Conservation (phyloP, 1,140 invertebrate species). For the Cotesia vestalis region DNA sequence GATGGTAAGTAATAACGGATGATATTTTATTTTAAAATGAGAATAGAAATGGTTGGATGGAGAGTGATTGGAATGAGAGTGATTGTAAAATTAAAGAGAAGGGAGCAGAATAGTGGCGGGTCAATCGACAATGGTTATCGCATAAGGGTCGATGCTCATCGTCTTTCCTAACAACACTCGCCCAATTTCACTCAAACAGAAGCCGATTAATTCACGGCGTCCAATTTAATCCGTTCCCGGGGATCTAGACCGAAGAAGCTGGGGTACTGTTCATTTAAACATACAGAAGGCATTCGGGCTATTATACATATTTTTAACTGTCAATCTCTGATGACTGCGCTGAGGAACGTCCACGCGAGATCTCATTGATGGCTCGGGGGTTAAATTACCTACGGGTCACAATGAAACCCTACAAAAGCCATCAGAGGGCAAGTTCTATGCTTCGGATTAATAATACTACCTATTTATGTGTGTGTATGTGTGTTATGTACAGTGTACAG, state of each 20-base stretch:
- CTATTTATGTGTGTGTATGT: no score
- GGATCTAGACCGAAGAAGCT: slow-evolving; percentile 2
- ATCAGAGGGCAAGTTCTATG: not conserved
- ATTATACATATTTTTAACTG: slow-evolving; percentile 68
- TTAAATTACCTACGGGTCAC: slow-evolving; percentile 21
- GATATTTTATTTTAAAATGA: no score
- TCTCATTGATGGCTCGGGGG: not conserved
- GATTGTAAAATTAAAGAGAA: not conserved
- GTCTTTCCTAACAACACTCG: slow-evolving; percentile 63
- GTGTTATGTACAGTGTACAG: no score
- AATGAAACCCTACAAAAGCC: slow-evolving; percentile 26
- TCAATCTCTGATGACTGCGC: slow-evolving; percentile 56
- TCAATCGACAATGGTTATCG: slow-evolving; percentile 8
- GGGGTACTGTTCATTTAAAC: slow-evolving; percentile 41
- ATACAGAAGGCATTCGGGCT: slow-evolving; percentile 47
- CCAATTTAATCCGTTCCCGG: slow-evolving; percentile 62
- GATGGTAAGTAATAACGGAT: no score
- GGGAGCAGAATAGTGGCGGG: not conserved
- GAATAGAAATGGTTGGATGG: not conserved
- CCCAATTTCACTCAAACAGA: slow-evolving; percentile 68
- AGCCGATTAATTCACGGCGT: slow-evolving; percentile 67
- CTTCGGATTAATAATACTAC: no score
- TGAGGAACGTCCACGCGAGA: not conserved
- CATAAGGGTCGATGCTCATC: slow-evolving; percentile 40
- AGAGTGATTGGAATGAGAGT: slow-evolving; percentile 12